Base-by-base conservation (phyloP, 2,113 vertebrate genomes). In the Baryphthengus martii region DNA sequence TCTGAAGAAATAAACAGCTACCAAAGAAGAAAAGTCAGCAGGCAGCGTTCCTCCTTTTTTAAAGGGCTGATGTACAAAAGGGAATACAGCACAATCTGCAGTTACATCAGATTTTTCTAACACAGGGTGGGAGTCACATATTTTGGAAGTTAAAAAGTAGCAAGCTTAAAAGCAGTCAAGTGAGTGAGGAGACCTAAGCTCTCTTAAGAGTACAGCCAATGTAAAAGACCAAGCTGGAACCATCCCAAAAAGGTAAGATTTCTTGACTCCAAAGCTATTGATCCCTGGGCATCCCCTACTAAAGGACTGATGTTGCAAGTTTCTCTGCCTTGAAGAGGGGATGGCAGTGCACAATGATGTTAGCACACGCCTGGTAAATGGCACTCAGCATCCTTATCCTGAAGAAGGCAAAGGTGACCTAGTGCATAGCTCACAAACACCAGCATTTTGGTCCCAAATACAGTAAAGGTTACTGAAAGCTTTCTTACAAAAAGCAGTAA, bases 71-170 rank as follows among this genome's bases (percentile, higher is more conserved):
- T 1, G 1, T 45, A 17, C 37, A 20, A 80, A 80, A 70, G 24
- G 10, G 28, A 80, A 33, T 53, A 58, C 12, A 37, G 33, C 24
- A 45, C 45, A 35, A 80, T 31, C 26, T 68, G 11, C 33, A 50
- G 33, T 49, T 79, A 29, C 17, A 25, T 68, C 42, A 35, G 24
- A n/a, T 39, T 58, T 89, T 56, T 82, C 15, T 39, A 44, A 24
- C 1, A 3, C 13, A 63, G 33, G 0, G 2, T 50, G 28, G 28
- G 13, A 70, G 26, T 39, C 5, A 1, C 29, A 26, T 33, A 9
- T 77, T 82, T 52, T 52, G 39, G 49, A 58, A 76, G 50, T 49
- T 66, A 61, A 71, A 40, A 75, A 71, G 52, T 25, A 49, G 58
- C 23, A 72, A 25, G 23, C 63, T 53, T 76, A 65, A 66, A 76